Evolutionary conservation across 2,113 vertebrate genomes (phyloP).

Genomic region (Aptenodytes patagonicus): DNA sequence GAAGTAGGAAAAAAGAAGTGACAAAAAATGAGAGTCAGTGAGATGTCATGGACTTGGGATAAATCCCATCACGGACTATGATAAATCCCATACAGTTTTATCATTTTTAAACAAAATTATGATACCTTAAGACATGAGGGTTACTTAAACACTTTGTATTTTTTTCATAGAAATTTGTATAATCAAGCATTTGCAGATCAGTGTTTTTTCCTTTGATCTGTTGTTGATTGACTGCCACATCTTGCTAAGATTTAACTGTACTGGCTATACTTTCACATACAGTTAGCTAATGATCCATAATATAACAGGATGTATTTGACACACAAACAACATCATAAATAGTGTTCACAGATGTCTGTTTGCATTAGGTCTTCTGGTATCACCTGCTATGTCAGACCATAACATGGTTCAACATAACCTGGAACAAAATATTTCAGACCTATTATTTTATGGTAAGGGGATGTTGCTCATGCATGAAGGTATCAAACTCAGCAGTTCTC

Average conservation of each 20-base stretch:
- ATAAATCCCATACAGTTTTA: background rate
- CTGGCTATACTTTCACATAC: background rate
- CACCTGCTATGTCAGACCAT: background rate
- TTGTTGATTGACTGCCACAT: background rate
- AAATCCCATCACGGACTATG: no score
- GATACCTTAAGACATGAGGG: background rate
- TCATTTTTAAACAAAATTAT: background rate
- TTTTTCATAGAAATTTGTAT: background rate
- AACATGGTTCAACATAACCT: no score
- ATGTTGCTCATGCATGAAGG: background rate
- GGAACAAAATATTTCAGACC: background rate
- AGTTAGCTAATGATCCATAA: background rate
- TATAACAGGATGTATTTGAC: background rate
- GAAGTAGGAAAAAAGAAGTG: background rate
- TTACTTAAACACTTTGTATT: background rate
- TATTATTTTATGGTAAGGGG: background rate
- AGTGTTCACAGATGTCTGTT: background rate
- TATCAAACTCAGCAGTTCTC: background rate
- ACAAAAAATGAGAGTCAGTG: background rate
- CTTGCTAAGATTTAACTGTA: background rate
- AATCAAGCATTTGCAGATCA: background rate
- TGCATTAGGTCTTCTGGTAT: background rate
- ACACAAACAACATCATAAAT: background rate
- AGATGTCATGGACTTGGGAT: background rate
- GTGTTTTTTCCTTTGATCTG: background rate